Percentiles rank a stretch among this genome's conserved stretches.
These are phyloP conservation scores for Seira sanloemensis DNA, from an alignment of 2,888 invertebrate genomes.

Conservation along the genomic window DNA sequence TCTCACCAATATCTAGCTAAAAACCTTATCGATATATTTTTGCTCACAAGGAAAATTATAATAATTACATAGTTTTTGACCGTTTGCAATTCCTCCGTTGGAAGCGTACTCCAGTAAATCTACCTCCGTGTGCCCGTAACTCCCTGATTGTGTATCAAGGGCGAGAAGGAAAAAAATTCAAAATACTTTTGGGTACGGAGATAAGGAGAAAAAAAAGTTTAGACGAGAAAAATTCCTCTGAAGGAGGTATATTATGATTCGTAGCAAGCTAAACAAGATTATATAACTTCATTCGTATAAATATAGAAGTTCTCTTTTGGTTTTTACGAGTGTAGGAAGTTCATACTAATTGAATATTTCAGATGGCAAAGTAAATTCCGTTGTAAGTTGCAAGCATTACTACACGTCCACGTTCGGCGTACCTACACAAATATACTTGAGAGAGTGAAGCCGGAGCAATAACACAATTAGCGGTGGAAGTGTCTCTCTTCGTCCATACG, in stretches of 20 bases:
- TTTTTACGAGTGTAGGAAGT: constrained; percentile 16
- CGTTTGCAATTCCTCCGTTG: not conserved
- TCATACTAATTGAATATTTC: constrained; percentile 46
- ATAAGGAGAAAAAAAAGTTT: no score
- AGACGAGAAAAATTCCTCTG: no score
- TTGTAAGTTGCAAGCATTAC: not conserved
- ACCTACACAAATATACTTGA: no score
- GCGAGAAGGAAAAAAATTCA: no score
- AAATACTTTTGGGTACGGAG: no score
- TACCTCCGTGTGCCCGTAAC: no score
- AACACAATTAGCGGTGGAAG: constrained; percentile 52
- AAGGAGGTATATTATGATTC: no score
- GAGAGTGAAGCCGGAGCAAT: constrained; percentile 39
- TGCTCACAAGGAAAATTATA: not conserved
- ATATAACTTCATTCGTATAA: not conserved
- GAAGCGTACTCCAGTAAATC: constrained; percentile 1
- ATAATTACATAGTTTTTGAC: constrained; percentile 7
- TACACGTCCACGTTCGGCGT: not conserved
- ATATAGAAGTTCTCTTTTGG: no score
- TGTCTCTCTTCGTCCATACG: constrained; percentile 32
- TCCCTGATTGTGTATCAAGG: no score
- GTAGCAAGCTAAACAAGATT: not conserved
- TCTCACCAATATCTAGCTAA: not conserved
- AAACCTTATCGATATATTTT: not conserved
- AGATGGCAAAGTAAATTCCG: constrained; percentile 35